A percentile compares a stretch with the other conserved stretches of the same genome.
phyloP scores from a whole-genome alignment of 1,140 invertebrate genomes.

The Calycopis cecrops region DNA sequence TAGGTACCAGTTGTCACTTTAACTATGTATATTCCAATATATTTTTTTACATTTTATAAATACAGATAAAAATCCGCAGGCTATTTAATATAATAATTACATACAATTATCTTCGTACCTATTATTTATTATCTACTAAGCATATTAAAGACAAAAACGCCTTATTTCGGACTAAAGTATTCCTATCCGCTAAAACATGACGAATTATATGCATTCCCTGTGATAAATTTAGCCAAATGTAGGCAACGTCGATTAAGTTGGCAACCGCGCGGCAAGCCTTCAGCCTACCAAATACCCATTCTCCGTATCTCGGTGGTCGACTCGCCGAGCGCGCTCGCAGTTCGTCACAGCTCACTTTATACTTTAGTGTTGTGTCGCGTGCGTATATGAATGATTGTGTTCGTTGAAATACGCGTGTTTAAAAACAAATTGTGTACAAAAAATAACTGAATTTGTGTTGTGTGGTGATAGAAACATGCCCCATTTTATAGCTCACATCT shows the following conservation, averaged over 20 bases:
- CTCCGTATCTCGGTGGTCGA: conserved; percentile 50
- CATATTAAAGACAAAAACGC: too few relatives aligned
- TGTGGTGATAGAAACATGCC: conserved; percentile 7
- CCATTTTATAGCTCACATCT: not conserved
- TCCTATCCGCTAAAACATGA: too few relatives aligned
- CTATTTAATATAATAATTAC: too few relatives aligned
- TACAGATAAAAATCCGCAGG: too few relatives aligned
- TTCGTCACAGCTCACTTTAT: conserved; percentile 9
- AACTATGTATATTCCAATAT: too few relatives aligned
- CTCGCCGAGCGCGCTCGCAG: conserved; percentile 34
- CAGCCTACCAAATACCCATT: conserved; percentile 32
- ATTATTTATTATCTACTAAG: too few relatives aligned
- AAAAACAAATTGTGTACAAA: conserved; percentile 56
- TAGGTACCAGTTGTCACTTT: too few relatives aligned
- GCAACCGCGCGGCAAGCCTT: conserved; percentile 31
- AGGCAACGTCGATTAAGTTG: conserved; percentile 39
- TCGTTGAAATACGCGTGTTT: conserved; percentile 19
- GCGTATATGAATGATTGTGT: not conserved
- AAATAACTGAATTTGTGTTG: conserved; percentile 27
- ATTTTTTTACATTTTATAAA: too few relatives aligned
- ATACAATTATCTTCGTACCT: too few relatives aligned
- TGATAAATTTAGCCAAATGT: conserved; percentile 26
- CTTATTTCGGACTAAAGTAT: too few relatives aligned
- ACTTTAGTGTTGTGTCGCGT: not conserved
- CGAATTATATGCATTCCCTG: too few relatives aligned